These are phyloP conservation scores for Rhorus exstirpatorius DNA, from an alignment of 2,888 invertebrate species.

Conservation along the genomic window DNA sequence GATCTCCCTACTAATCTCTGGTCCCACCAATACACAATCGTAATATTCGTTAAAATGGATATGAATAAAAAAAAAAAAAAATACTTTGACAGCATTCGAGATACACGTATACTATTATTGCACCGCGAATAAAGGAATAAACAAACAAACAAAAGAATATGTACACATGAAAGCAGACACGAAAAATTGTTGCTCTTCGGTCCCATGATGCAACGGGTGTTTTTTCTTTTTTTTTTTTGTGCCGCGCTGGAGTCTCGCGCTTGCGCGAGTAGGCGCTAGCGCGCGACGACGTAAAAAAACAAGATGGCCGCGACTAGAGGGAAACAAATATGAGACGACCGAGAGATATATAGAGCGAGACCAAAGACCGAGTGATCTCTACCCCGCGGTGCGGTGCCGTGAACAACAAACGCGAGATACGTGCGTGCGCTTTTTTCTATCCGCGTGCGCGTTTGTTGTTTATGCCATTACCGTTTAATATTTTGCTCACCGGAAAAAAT, in stretches of 20 bases:
- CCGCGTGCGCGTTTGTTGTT: constrained; percentile 43
- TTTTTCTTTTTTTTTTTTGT: constrained; percentile 39
- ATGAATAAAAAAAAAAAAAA: too few relatives aligned
- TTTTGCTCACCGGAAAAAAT: too few relatives aligned
- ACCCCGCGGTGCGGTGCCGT: constrained; percentile 67
- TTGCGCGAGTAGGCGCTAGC: constrained; percentile 68
- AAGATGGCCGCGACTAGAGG: constrained; percentile 79
- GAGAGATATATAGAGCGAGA: constrained; percentile 1
- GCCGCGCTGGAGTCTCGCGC: constrained; percentile 68
- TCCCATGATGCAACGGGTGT: constrained; percentile 64
- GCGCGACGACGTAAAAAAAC: constrained; percentile 79
- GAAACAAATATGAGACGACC: constrained; percentile 78
- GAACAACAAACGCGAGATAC: constrained; percentile 80
- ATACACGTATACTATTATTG: too few relatives aligned
- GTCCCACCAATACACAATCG: too few relatives aligned
- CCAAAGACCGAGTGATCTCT: neutral
- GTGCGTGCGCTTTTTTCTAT: constrained; percentile 54
- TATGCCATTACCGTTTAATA: neutral
- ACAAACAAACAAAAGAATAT: constrained; percentile 5
- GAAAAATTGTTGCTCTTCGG: neutral
- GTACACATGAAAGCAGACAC: too few relatives aligned
- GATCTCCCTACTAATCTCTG: too few relatives aligned
- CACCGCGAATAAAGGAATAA: neutral
- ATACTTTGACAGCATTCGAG: too few relatives aligned
- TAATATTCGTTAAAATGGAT: too few relatives aligned